phyloP scores from a whole-genome alignment of 1,140 invertebrate genomes.

The Maniola jurtina region DNA sequence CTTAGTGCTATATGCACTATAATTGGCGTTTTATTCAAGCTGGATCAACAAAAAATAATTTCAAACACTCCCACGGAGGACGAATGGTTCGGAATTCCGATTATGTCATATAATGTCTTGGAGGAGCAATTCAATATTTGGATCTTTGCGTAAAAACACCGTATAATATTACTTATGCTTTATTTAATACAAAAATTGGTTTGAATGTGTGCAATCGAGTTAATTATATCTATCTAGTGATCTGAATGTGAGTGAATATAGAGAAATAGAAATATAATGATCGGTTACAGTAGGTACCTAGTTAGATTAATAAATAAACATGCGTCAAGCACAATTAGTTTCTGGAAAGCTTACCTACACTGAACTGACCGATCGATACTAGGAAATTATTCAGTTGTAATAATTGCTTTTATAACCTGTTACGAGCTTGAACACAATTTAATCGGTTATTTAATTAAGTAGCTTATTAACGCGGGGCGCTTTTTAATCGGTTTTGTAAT shows the following conservation, averaged over 20 bases:
- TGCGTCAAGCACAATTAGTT: slow-evolving; percentile 4
- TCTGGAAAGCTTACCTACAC: background rate
- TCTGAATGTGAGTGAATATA: too few relatives aligned
- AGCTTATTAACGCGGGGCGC: slow-evolving; percentile 14
- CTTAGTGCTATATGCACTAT: background rate
- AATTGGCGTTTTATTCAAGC: background rate
- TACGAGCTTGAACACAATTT: slow-evolving; percentile 7
- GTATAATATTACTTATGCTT: too few relatives aligned
- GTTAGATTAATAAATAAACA: slow-evolving; percentile 4
- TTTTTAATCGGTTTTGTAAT: slow-evolving; percentile 10
- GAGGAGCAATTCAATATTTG: too few relatives aligned
- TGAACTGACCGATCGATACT: background rate
- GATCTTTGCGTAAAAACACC: too few relatives aligned
- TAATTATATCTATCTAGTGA: too few relatives aligned
- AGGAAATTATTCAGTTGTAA: slow-evolving; percentile 7
- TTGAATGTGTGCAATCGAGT: too few relatives aligned
- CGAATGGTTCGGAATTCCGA: too few relatives aligned
- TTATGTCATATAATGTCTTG: too few relatives aligned
- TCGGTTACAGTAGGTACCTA: too few relatives aligned
- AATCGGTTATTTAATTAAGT: slow-evolving; percentile 25
- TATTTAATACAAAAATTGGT: too few relatives aligned
- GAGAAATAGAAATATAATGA: too few relatives aligned
- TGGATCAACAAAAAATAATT: background rate
- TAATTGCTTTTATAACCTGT: slow-evolving; percentile 16
- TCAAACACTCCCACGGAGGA: background rate